phyloP scores from a whole-genome alignment of 2,113 vertebrate species.

The Cromileptes altivelis region DNA sequence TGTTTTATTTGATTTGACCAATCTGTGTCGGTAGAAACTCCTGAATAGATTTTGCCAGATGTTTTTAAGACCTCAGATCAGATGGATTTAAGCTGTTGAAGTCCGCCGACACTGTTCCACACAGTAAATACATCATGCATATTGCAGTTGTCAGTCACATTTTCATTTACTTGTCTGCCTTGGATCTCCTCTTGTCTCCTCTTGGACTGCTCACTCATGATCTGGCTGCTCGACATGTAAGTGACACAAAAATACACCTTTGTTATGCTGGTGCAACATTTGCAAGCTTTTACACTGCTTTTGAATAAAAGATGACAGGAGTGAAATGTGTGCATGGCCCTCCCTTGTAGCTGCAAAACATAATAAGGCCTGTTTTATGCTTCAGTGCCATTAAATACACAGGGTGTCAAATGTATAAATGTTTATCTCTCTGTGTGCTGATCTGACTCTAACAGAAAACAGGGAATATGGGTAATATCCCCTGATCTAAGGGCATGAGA shows the following conservation, averaged over 20 bases:
- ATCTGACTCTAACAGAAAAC: constrained; percentile 5
- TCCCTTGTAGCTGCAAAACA: constrained; percentile 18
- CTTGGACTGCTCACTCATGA: constrained; percentile 26
- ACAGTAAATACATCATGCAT: constrained; percentile 34
- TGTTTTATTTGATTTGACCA: constrained; percentile 36
- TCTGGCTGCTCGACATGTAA: constrained; percentile 22
- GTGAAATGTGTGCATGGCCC: neutral
- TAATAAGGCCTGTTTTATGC: constrained; percentile 13
- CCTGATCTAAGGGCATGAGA: neutral
- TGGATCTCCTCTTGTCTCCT: neutral
- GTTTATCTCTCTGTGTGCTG: constrained; percentile 13
- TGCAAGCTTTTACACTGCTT: neutral
- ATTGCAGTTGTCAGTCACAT: constrained; percentile 41
- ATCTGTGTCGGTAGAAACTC: constrained; percentile 22
- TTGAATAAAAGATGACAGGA: constrained; percentile 33
- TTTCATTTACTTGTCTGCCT: constrained; percentile 8
- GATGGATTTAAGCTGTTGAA: neutral
- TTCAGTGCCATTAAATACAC: constrained; percentile 6
- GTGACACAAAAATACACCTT: neutral
- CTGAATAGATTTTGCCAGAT: constrained; percentile 5
- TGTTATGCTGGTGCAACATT: neutral
- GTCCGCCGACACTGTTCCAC: constrained; percentile 1
- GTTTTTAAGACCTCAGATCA: neutral
- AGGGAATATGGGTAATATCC: neutral
- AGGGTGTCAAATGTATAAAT: constrained; percentile 11